Evolutionary conservation across 2,113 vertebrate species (phyloP), one percentile per base, ranked within the genome.

Genomic region (Alexandromys fortis): DNA sequence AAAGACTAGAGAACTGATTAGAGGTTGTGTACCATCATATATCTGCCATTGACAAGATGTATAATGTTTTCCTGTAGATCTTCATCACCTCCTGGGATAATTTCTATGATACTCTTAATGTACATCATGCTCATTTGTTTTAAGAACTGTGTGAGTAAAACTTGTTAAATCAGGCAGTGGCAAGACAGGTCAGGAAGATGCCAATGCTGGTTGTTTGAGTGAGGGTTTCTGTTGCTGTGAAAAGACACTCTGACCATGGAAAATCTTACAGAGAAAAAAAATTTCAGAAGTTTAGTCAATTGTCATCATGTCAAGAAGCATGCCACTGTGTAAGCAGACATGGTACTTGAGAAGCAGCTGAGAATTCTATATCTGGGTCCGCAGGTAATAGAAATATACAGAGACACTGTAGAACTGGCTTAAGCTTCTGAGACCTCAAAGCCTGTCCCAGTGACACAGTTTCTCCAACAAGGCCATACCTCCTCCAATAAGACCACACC

Each of bases 121-220:
- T 61, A 1, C 2, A 16, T 3, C 7, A 63, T 72, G 22, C 3
- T 89, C 3, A 16, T 58, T 75, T 82, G 45, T 33, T 81, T 55
- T 86, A 10, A 94, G 61, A 16, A 68, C 65, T 67, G 63, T 26
- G 14, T 82, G 11, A 85, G 5, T 35, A 77, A 82, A 70, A 0
- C 58, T 33, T 55, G 61, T 26, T 21, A n/a, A 85, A 19, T 11
- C 16, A 30, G 14, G 58, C 12, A 38, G 94, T 24, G 24, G 55
- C 30, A n/a, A 7, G 76, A 42, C 68, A 70, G 67, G 95, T 77
- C 7, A 91, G 89, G 96, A 99, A 98, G 95, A 99, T 99, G 99
- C 99, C 99, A 96, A 98, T 99, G 97, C 99, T 99, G 93, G 99
- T 99, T 97, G 33, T 70, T 35, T 70, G 13, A 72, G 21, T 72